phyloP scores from a whole-genome alignment of 2,797 vertebrate species.

The Arnoldichthys spilopterus region DNA sequence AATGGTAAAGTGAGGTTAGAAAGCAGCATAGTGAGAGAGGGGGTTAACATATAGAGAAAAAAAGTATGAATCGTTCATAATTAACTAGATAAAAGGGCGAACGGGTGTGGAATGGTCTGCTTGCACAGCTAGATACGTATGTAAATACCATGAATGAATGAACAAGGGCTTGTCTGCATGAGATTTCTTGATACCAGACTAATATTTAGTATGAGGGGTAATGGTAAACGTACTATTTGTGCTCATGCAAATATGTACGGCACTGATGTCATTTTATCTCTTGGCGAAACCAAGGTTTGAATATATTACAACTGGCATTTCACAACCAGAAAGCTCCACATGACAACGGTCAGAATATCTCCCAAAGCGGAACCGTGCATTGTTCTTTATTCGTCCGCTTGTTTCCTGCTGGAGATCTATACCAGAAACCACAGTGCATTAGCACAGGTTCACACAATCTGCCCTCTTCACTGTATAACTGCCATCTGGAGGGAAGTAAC shows the following conservation, averaged over 20 bases:
- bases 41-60: too few species aligned
- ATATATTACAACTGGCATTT: constrained; percentile 23
- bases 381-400: not conserved
- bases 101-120: not conserved
- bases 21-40: not conserved
- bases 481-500: not conserved
- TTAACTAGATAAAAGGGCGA: not conserved
- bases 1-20: not conserved
- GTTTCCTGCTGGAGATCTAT: not conserved
- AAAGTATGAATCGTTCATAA: not conserved
- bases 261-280: constrained; percentile 12
- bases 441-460: not conserved
- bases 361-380: not conserved
- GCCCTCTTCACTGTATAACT: not conserved
- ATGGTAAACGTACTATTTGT: constrained; percentile 3
- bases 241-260: constrained; percentile 37
- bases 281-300: constrained; percentile 43
- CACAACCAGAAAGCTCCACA: constrained; percentile 18
- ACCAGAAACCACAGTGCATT: not conserved
- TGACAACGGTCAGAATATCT: not conserved
- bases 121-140: not conserved
- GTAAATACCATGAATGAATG: not conserved
- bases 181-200: not conserved
- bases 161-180: not conserved
- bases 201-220: not conserved